These are phyloP conservation scores for Nasonia vitripennis DNA, from an alignment of 1,140 invertebrate genomes.

Conservation along the genomic window DNA sequence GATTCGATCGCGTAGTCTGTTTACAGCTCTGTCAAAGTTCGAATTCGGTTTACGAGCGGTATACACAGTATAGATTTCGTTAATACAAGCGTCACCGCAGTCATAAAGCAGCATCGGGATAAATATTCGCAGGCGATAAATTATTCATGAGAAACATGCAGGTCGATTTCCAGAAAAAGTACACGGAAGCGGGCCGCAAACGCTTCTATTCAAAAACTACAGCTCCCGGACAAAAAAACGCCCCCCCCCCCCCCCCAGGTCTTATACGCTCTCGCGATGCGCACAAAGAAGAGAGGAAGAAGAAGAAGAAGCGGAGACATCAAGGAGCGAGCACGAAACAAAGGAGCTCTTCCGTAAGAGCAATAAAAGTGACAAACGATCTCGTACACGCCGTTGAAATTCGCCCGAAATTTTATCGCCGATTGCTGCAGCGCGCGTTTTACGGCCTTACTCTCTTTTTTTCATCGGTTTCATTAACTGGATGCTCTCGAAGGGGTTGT, in stretches of 20 bases:
- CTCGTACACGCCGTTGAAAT: constrained; percentile 32
- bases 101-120: not conserved
- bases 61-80: not conserved
- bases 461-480: too few relatives aligned
- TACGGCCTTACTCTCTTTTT: too few relatives aligned
- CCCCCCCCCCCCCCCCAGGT: too few relatives aligned
- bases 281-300: constrained; percentile 9
- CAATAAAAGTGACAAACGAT: constrained; percentile 38
- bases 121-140: not conserved
- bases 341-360: constrained; percentile 15
- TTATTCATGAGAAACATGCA: not conserved
- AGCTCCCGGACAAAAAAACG: not conserved
- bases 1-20: too few relatives aligned
- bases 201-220: not conserved
- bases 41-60: not conserved
- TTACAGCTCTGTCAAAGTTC: not conserved
- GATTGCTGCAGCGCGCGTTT: not conserved
- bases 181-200: not conserved
- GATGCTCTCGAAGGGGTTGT: too few relatives aligned
- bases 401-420: constrained; percentile 1
- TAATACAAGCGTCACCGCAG: not conserved
- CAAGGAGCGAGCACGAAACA: not conserved
- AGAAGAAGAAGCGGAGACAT: not conserved
- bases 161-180: not conserved
- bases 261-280: not conserved